A percentile compares a stretch with the other conserved stretches of the same genome.
These are phyloP conservation scores for Helicoverpa zea DNA, from an alignment of 1,140 invertebrate species.

Conservation along the genomic window DNA sequence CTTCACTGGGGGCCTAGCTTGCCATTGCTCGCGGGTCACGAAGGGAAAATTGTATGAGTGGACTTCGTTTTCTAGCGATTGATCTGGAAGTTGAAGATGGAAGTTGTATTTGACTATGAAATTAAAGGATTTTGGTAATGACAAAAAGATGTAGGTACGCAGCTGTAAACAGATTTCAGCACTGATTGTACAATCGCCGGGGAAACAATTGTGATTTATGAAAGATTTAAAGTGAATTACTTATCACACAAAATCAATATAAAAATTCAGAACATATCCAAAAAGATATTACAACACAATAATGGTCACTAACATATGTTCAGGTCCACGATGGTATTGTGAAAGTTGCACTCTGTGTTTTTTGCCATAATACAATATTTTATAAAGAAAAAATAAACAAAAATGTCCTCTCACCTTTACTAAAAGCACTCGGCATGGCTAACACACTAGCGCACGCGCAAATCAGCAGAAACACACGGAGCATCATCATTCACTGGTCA, in stretches of 20 bases:
- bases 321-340: too few relatives aligned
- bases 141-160: too few relatives aligned
- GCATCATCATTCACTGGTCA: neutral
- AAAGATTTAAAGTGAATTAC: too few relatives aligned
- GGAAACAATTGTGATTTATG: too few relatives aligned
- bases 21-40: constrained; percentile 88
- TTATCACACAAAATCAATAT: too few relatives aligned
- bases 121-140: too few relatives aligned
- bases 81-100: constrained; percentile 26
- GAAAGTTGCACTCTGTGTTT: too few relatives aligned
- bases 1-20: constrained; percentile 87
- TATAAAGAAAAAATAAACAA: neutral
- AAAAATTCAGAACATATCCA: too few relatives aligned
- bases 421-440: constrained; percentile 11
- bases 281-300: too few relatives aligned
- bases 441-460: constrained; percentile 1
- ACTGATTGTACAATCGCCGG: too few relatives aligned
- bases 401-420: neutral
- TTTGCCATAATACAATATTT: neutral
- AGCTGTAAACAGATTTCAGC: too few relatives aligned
- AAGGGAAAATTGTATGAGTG: constrained; percentile 81
- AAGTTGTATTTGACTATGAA: neutral
- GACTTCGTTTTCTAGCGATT: constrained; percentile 65
- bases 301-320: too few relatives aligned
- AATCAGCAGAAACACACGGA: neutral